Base-by-base conservation (phyloP, 2,113 vertebrate species). In the Brachirus orientalis region DNA sequence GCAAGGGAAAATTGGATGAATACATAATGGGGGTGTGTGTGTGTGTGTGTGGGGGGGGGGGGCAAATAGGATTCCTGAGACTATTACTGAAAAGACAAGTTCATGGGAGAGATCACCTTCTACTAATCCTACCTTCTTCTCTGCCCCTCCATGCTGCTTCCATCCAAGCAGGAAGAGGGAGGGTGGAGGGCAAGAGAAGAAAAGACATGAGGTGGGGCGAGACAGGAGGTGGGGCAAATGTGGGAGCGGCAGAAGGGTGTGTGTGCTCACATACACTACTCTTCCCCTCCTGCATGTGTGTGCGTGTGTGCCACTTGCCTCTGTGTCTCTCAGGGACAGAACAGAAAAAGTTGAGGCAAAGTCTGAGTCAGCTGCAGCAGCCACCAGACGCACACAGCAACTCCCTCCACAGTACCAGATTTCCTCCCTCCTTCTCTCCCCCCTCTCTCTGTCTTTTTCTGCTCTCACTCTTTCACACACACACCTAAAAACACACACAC, bases 301-400 rank as follows among this genome's bases (percentile, higher is more conserved):
- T 88, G 92, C 92, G 17, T 74, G 59, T 69, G 66, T 85, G 82
- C 73, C 83, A 80, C 65, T 69, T 69, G 80, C 48, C 67, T 64
- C 77, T 83, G 63, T 59, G 51, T 69, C 64, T 83, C 72, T 85
- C 36, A 10, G 68, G 58, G 83, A 84, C 77, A 84, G 88, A 72
- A 85, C 61, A 67, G 79, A 90, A 93, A 28, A 93, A 93, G 91
- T 92, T 91, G 60, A 55, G 64, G 33, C 82, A 90, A 90, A 92
- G 86, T 92, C 88, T 85, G 63, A 77, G 48, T 82, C 64, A 51
- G 72, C 82, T 87, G 48, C 67, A 79, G 66, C 67, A 87, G 83
- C 84, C 71, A 69, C 55, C 65, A 85, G 75, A 85, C 79, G 84
- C 66, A 56, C 53, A 64, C 51, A 76, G 64, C 63, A 61, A 76